Evolutionary conservation across 2,797 vertebrate genomes (phyloP), one percentile per base, ranked within the genome.

Genomic region (Sciurus vulgaris): DNA sequence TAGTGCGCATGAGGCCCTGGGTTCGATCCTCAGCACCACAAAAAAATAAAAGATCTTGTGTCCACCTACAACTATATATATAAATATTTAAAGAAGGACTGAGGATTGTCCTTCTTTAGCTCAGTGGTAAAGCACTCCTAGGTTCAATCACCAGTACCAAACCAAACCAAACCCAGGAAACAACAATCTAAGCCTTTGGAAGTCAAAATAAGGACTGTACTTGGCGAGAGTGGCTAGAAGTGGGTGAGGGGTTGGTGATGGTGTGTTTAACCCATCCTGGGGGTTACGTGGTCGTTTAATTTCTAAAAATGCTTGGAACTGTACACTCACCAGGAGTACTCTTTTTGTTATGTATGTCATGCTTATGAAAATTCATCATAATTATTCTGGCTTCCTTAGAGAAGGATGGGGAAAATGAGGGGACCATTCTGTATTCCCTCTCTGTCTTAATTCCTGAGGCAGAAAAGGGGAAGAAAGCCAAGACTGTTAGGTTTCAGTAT

Each of bases 171-270:
- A 61, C 56, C 24, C 59, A 61, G 38, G 28, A 41, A 70, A 86
- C 95, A 24, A 24, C 9, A 38, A 79, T n/a, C 12, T 22, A 15
- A 87, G 69, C 33, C 47, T 38, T 33, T n/a, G 67, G 4, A 89
- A 44, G 51, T 85, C 26, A 61, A 51, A 74, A 61, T 18, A 26
- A 54, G 4, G 47, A 15, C n/a, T 18, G 9, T 56, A 41, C 0
- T 28, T 70, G 63, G 30, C 15, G 5, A 47, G 9, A 13, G 78
- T 7, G 0, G 35, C 24, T 44, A 1, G 13, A 70, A 70, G 61
- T 5, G 14, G 38, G 44, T 51, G 30, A 5, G 44, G 30, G 67
- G 18, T 13, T 6, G 0, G 2, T 0, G n/a, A 30, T 5, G 1
- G 5, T 28, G 61, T 5, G 11, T 79, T 61, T 82, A 26, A 35